Conservation (phyloP, 2,888 invertebrate species). For the Automeris io region DNA sequence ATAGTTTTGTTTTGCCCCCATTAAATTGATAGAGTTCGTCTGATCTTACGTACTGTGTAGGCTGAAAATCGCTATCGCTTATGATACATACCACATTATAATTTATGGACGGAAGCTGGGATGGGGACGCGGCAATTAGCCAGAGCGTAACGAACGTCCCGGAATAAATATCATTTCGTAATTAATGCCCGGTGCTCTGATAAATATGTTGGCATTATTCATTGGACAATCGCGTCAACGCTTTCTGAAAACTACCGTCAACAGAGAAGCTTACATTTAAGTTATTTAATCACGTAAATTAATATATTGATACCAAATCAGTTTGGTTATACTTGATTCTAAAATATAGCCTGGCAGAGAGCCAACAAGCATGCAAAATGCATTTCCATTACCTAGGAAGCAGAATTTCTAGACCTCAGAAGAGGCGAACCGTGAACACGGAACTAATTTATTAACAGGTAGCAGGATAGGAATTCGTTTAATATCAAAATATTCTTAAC, state of each 20-base stretch:
- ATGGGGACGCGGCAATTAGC: slow-evolving; percentile 70
- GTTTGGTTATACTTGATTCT: slow-evolving; percentile 21
- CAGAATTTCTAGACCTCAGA: slow-evolving; percentile 37
- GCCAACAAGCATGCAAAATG: slow-evolving; percentile 43
- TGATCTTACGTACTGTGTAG: too few relatives aligned
- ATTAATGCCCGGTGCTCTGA: slow-evolving; percentile 54
- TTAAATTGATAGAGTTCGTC: too few relatives aligned
- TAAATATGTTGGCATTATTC: slow-evolving; percentile 47
- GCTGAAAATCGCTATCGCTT: slow-evolving; percentile 6
- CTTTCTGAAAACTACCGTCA: too few relatives aligned
- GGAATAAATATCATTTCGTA: slow-evolving; percentile 72
- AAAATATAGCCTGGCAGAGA: slow-evolving; percentile 2
- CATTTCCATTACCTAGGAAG: slow-evolving; percentile 52
- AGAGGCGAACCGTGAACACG: slow-evolving; percentile 33
- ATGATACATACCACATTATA: slow-evolving; percentile 41
- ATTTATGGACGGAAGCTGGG: slow-evolving; percentile 64
- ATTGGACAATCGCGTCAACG: slow-evolving; percentile 2
- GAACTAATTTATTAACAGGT: slow-evolving; percentile 23
- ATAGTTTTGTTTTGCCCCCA: too few relatives aligned
- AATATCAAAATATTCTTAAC: slow-evolving; percentile 6
- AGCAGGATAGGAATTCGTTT: background rate
- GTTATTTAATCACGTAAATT: too few relatives aligned
- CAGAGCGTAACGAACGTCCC: slow-evolving; percentile 68
- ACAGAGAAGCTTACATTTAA: too few relatives aligned
- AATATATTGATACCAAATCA: too few relatives aligned